phyloP scores from a whole-genome alignment of 1,140 invertebrate genomes.

The Drosophila chauvacae region DNA sequence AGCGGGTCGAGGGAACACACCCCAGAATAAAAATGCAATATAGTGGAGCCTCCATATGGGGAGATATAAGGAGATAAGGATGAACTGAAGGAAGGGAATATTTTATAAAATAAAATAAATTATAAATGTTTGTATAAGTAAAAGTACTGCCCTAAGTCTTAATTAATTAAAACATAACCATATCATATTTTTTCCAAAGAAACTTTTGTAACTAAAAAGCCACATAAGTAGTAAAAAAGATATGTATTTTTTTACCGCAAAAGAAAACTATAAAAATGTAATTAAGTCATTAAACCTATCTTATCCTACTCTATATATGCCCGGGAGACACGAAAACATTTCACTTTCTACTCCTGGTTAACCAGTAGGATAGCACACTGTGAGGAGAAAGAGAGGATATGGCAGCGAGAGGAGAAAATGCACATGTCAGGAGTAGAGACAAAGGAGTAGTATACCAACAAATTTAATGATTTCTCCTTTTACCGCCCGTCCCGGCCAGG shows the following conservation, averaged over 20 bases:
- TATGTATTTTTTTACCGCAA: no score
- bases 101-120: no score
- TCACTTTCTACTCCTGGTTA: constrained; percentile 1
- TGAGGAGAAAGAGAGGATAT: constrained; percentile 9
- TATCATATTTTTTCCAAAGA: background rate
- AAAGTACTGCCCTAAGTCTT: background rate
- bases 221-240: background rate
- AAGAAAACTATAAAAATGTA: background rate
- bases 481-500: constrained; percentile 41
- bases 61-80: background rate
- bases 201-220: background rate
- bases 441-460: constrained; percentile 80
- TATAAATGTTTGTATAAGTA: background rate
- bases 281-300: constrained; percentile 4
- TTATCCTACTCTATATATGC: background rate
- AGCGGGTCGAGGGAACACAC: constrained; percentile 66
- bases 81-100: background rate
- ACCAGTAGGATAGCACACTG: constrained; percentile 3
- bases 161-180: background rate
- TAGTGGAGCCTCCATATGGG: constrained; percentile 10
- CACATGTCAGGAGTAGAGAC: constrained; percentile 38
- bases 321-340: background rate
- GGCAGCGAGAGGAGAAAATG: constrained; percentile 23
- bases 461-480: constrained; percentile 80
- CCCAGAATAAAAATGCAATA: constrained; percentile 37